A percentile compares a stretch with the other conserved stretches of the same genome.
Evolutionary conservation across 2,113 vertebrate genomes (phyloP).

Genomic region (Leucopsar rothschildi): DNA sequence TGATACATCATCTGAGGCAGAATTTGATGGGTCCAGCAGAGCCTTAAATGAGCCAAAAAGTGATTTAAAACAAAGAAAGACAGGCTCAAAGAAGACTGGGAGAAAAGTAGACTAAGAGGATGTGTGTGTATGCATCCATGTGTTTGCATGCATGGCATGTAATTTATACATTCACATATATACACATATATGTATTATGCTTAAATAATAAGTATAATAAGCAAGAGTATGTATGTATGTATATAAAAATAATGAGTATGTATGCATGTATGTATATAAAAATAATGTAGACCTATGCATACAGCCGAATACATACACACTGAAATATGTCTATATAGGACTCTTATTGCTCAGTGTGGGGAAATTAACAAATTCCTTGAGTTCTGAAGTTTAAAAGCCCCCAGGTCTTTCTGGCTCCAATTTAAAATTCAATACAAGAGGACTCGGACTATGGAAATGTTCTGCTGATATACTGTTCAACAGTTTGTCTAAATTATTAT

Average conservation of each 20-base stretch:
- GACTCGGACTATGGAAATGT: background rate
- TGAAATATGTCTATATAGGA: background rate
- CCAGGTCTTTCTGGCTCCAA: background rate
- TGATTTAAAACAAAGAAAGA: background rate
- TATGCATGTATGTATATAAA: background rate
- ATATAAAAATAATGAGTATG: background rate
- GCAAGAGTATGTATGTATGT: background rate
- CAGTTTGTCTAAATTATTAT: background rate
- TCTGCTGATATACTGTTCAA: background rate
- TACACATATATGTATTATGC: accelerated
- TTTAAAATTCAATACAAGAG: background rate
- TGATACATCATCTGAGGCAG: background rate
- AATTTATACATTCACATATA: background rate
- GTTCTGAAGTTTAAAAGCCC: background rate
- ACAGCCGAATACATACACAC: background rate
- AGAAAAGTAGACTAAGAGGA: background rate
- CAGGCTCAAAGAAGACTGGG: background rate
- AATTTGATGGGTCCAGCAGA: background rate
- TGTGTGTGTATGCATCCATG: background rate
- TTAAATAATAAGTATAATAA: background rate
- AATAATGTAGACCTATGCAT: background rate
- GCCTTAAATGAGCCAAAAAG: background rate
- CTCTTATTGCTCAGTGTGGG: background rate
- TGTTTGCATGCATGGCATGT: background rate
- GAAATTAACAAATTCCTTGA: background rate